Base-by-base conservation (phyloP, 53 echinoderm and acorn worm species). In the Temnopleurus reevesii region DNA sequence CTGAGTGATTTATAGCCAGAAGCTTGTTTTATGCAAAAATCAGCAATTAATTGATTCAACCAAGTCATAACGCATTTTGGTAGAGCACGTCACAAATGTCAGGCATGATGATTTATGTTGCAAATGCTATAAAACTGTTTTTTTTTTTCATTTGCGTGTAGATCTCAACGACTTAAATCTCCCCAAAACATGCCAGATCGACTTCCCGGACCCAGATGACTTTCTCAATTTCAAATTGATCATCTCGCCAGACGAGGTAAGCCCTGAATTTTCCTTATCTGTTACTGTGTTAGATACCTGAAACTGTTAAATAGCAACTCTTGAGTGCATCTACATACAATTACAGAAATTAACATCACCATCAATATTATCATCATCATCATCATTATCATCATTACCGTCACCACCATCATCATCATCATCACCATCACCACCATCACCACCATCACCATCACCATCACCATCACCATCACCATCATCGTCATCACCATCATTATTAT, bases 161-260 rank as follows among this genome's bases (percentile, higher is more conserved):
- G 98, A 98, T 94, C 94, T 98, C 24, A 94, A 54, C 58, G 98
- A 98, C 77, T 84, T 98, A 44, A 98, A 98, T 86, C 94, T 98
- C 89, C 98, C 98, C 35, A 95, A 94, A 86, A 98, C 98, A 53
- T 98, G 98, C 76, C 95, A 95, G 90, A 95, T 95, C 89, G 95
- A 95, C 46, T 98, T 93, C 60, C 94, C 98, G 29, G 98, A 98
- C 58, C 92, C 90, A 34, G 95, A 98, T 83, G 98, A 98, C 81
- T 90, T 98, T 45, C 94, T 98, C 51, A 94, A 94, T 91, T 98
- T 98, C 91, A 98, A 98, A 92, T 91, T 98, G n/a, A 93, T 89
- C 49, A 95, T 98, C 51, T 84, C 91, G 43, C 98, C 98, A 51
- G 98, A 98, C 91, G 95, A 98, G 89, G 98, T 95, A 90, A 94